Base-by-base conservation (phyloP, 2,888 invertebrate genomes). In the Torymus tubicola region DNA sequence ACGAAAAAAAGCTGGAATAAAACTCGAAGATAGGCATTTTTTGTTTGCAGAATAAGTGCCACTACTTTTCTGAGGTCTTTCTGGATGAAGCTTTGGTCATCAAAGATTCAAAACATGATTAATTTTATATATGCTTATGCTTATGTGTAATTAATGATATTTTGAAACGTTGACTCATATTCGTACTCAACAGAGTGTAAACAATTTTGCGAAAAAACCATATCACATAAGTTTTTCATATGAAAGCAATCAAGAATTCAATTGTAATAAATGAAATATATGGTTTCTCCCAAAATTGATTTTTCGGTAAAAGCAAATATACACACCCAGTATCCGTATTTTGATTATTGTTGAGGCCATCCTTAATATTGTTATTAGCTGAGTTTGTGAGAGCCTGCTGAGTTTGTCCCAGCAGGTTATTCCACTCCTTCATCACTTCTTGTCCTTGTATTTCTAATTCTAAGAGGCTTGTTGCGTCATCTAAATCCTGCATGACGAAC, bases 391-490 rank as follows among this genome's bases (percentile, higher is more conserved):
- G 85, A 60, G 87, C 83, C 61, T 89, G 89, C 77, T 92, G 91
- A 52, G 91, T 89, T 18, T 78, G 75, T 13, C 92, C 91, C 84
- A 93, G 87, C 78, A 93, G 88, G 14, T 91, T 91, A 68, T 92
- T 92, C 91, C 93, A 93, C 85, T 93, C 93, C 84, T 92, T 92
- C 89, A 93, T 92, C 64, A 92, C 92, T 84, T 92, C 92, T 81
- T 91, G 91, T 79, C 92, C 91, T 83, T 92, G 91, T 74, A 91
- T 90, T 83, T 92, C 92, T 75, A 93, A 85, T 83, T 93, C 92
- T 1, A 92, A 90, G 77, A 91, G 89, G 83, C 90, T 87, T 68
- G 92, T 92, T 58, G 92, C 91, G 65, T 93, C 93, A 83, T 93
- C 93, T 81, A 93, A 87, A 78, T 92, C 92, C 85, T 92, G 92